These are phyloP conservation scores for Selene dorsalis DNA, from an alignment of 2,797 vertebrate genomes.

Conservation along the genomic window DNA sequence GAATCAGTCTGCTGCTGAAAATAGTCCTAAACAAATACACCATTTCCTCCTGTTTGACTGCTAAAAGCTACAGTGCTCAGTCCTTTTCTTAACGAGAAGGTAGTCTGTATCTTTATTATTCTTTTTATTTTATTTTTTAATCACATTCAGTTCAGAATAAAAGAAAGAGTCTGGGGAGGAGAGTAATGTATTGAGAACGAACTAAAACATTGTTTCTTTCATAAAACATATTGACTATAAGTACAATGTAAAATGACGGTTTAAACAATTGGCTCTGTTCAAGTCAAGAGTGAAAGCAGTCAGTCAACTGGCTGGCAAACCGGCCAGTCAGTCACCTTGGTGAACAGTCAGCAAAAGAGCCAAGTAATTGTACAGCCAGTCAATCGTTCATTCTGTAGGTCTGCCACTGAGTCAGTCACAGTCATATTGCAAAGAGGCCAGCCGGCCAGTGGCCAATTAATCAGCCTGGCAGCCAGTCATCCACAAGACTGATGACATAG, in stretches of 20 bases:
- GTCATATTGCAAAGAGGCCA: conserved; percentile 59
- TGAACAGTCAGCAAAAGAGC: conserved; percentile 40
- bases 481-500: conserved; percentile 70
- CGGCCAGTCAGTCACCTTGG: conserved; percentile 49
- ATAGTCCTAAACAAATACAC: neutral
- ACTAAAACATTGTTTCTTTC: conserved; percentile 7
- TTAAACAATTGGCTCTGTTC: neutral
- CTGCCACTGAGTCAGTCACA: conserved; percentile 47
- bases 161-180: neutral
- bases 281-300: conserved; percentile 8
- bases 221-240: neutral
- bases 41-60: neutral
- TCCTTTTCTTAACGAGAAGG: neutral
- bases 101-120: neutral
- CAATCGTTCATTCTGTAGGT: conserved; percentile 44
- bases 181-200: neutral
- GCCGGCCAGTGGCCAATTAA: conserved; percentile 66
- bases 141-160: neutral
- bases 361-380: conserved; percentile 34
- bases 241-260: neutral
- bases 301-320: conserved; percentile 28
- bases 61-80: neutral
- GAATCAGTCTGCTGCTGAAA: neutral
- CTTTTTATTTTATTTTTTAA: too few species aligned
- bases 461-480: conserved; percentile 71